Conservation (phyloP, 2,888 invertebrate genomes). For the Rhingia campestris region DNA sequence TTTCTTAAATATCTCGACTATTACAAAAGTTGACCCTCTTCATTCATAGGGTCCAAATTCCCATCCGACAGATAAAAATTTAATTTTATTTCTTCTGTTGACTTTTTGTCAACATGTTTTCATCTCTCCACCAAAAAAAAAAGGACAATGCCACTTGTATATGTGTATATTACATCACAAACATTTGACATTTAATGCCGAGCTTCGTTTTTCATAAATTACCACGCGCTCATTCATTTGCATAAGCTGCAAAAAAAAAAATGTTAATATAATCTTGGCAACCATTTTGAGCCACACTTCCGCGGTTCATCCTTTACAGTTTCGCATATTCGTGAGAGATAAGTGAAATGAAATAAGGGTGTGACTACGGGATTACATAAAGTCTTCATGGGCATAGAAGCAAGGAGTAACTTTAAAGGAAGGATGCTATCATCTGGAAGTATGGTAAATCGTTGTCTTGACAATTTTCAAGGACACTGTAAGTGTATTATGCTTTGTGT, state of each 20-base stretch:
- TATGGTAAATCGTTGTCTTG: constrained; percentile 34
- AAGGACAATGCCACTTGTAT: constrained; percentile 28
- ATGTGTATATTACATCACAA: constrained; percentile 10
- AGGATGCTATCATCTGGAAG: not conserved
- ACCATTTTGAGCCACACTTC: constrained; percentile 20
- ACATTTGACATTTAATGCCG: constrained; percentile 15
- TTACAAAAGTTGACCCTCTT: too few species aligned
- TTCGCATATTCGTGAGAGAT: constrained; percentile 8
- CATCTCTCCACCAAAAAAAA: constrained; percentile 8
- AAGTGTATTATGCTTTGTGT: constrained; percentile 39
- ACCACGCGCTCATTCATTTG: constrained; percentile 37
- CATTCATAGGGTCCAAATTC: too few species aligned
- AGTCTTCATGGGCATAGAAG: not conserved
- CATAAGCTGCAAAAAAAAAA: constrained; percentile 44
- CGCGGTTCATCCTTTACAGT: constrained; percentile 18
- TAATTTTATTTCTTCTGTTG: constrained; percentile 27
- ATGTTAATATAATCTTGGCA: constrained; percentile 46
- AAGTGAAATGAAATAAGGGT: not conserved
- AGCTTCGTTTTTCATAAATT: constrained; percentile 34
- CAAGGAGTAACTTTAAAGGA: not conserved
- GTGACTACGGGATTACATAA: not conserved
- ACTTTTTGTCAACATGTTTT: constrained; percentile 35
- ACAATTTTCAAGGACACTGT: constrained; percentile 53
- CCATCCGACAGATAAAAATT: constrained; percentile 16
- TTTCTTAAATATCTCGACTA: too few species aligned